Conservation (phyloP, 2,113 vertebrate species). For the Azemiops feae region DNA sequence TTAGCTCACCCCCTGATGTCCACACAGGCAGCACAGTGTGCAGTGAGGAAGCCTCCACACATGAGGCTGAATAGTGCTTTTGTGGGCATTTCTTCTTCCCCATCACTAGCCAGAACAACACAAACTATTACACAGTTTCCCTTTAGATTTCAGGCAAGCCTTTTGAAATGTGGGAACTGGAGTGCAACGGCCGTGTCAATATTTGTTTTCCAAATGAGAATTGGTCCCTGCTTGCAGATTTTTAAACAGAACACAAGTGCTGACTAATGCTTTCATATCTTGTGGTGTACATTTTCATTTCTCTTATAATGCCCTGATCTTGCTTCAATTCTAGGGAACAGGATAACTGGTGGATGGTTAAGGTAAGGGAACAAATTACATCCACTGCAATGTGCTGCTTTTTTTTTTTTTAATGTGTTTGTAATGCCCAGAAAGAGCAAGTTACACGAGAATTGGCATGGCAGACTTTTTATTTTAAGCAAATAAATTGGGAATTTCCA, state of each 20-base stretch:
- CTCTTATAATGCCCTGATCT: slow-evolving; percentile 31
- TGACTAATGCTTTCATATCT: slow-evolving; percentile 37
- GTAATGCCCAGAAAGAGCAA: slow-evolving; percentile 24
- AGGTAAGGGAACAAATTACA: slow-evolving; percentile 5
- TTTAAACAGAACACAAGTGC: slow-evolving; percentile 31
- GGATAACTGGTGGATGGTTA: neutral
- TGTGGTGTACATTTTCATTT: slow-evolving; percentile 44
- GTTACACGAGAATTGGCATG: slow-evolving; percentile 24
- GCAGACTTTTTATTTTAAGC: neutral
- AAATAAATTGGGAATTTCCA: slow-evolving; percentile 15
- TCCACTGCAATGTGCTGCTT: neutral
- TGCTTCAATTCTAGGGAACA: slow-evolving; percentile 23
- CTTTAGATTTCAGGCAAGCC: slow-evolving; percentile 11
- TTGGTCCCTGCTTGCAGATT: slow-evolving; percentile 29
- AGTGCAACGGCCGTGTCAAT: slow-evolving; percentile 18
- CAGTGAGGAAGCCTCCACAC: neutral
- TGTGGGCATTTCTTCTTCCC: neutral
- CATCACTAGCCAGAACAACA: neutral
- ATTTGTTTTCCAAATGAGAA: slow-evolving; percentile 37
- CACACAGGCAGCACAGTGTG: neutral
- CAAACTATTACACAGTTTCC: neutral
- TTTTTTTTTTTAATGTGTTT: slow-evolving; percentile 34
- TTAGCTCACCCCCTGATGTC: neutral
- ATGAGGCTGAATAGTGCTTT: neutral
- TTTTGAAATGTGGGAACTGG: slow-evolving; percentile 8